These are phyloP conservation scores for Brachyrhaphis roseni DNA, from an alignment of 2,797 vertebrate species.

Conservation along the genomic window DNA sequence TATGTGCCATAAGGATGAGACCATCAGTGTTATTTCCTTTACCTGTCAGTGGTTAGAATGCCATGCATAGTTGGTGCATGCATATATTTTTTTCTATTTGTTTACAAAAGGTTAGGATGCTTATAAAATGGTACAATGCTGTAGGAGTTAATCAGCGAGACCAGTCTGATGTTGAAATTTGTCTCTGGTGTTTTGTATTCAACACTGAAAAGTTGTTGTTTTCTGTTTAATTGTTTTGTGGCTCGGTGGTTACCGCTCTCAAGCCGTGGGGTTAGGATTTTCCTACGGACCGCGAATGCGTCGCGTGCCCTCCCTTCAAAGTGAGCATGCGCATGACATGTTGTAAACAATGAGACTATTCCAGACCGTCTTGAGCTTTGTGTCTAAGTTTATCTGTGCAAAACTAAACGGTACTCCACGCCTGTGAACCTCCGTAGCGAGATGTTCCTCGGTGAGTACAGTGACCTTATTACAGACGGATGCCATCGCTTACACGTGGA, in stretches of 20 bases:
- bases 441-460: conserved; percentile 77
- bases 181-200: not conserved
- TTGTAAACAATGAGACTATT: conserved; percentile 85
- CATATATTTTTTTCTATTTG: not conserved
- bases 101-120: not conserved
- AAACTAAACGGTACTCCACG: conserved; percentile 47
- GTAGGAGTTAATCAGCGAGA: not conserved
- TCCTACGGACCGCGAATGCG: conserved; percentile 54
- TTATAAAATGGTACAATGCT: not conserved
- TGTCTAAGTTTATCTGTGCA: conserved; percentile 70
- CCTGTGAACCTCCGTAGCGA: conserved; percentile 39
- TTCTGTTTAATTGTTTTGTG: not conserved
- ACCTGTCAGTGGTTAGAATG: not conserved
- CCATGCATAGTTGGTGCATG: not conserved
- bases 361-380: conserved; percentile 79
- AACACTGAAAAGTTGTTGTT: not conserved
- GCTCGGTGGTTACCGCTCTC: conserved; percentile 7
- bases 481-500: conserved; percentile 54
- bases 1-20: not conserved
- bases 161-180: not conserved
- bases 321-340: conserved; percentile 77
- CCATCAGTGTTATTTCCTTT: not conserved
- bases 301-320: conserved; percentile 69
- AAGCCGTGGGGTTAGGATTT: conserved; percentile 1
- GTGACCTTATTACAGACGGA: conserved; percentile 30